Evolutionary conservation across 1,140 invertebrate species (phyloP), one percentile per base, ranked within the genome.

Genomic region (Aphis gossypii): DNA sequence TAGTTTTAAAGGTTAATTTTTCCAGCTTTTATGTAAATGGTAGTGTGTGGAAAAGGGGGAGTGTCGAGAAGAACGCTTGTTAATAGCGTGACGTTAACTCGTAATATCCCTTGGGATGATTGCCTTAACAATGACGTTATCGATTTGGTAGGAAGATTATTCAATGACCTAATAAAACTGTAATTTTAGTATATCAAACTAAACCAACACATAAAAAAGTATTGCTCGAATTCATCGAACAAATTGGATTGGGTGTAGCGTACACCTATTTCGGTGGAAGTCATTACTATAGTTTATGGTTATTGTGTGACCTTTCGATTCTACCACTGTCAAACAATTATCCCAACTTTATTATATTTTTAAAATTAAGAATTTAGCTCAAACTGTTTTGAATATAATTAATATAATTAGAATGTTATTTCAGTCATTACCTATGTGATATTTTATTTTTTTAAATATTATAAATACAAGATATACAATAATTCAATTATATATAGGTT

Each of bases 131-230:
- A 88, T 88, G 48, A 88, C 46, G 87, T 88, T 35, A 88, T 88
- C 46, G 87, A 88, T 88, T 88, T 38, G 35, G 3, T n/a, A 35
- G 20, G 18, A 35, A 88, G n/a, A 51, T 88, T 88, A 88, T 48
- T 88, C n/a, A 88, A 88, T 48, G 87, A 88, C 87, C 46, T 21
- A 88, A 88, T 88, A 88, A 88, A 88, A 88, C 35, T 54, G n/a
- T 88, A 88, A 88, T 88, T 88, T 54, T 48, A 48, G 46, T 51
- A 35, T 54, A 51, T 88, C 87, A 48, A 88, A 88, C 87, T 48
- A 51, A 88, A 88, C 46, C 87, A 48, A 51, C 7, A 88, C 44
- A 88, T 48, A 88, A 88, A 88, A 44, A 88, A 48, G 38, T 54
- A 51, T 88, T 48, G 48, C 30, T 46, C 44, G 84, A 41, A 84